These are phyloP conservation scores for Volucella inflata DNA, from an alignment of 2,888 invertebrate species.

Conservation along the genomic window DNA sequence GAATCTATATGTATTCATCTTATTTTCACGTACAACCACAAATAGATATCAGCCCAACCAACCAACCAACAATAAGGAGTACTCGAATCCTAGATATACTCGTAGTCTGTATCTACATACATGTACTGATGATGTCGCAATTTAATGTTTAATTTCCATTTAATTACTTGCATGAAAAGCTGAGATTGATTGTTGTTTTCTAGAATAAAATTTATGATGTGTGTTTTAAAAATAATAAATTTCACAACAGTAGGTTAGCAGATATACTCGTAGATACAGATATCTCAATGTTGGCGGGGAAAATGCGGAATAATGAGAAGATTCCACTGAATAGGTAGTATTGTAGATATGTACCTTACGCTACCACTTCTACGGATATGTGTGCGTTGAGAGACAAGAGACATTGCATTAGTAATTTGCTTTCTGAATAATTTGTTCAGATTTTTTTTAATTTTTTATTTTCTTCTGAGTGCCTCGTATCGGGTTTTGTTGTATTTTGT, in stretches of 20 bases:
- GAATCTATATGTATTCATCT: slow-evolving; percentile 29
- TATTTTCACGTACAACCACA: slow-evolving; percentile 61
- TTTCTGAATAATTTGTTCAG: slow-evolving; percentile 48
- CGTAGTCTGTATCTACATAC: no score
- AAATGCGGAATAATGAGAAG: no score
- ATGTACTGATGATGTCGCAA: slow-evolving; percentile 75
- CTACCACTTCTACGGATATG: no score
- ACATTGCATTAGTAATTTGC: slow-evolving; percentile 43
- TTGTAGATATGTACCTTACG: no score
- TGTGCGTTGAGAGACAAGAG: not conserved
- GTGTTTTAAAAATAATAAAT: slow-evolving; percentile 75
- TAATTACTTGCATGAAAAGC: slow-evolving; percentile 78
- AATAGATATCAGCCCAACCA: slow-evolving; percentile 25
- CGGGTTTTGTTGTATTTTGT: slow-evolving; percentile 52
- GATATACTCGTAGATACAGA: no score
- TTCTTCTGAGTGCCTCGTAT: not conserved
- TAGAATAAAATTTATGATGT: slow-evolving; percentile 70
- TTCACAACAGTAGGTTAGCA: slow-evolving; percentile 51
- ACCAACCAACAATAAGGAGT: no score
- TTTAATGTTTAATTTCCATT: slow-evolving; percentile 78
- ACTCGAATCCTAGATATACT: no score
- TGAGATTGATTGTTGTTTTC: slow-evolving; percentile 73
- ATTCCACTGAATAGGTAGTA: no score
- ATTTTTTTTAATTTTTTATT: slow-evolving; percentile 23
- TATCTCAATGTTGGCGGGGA: no score